Base-by-base conservation (phyloP, 1,140 invertebrate species). In the Zaprionus africanus region DNA sequence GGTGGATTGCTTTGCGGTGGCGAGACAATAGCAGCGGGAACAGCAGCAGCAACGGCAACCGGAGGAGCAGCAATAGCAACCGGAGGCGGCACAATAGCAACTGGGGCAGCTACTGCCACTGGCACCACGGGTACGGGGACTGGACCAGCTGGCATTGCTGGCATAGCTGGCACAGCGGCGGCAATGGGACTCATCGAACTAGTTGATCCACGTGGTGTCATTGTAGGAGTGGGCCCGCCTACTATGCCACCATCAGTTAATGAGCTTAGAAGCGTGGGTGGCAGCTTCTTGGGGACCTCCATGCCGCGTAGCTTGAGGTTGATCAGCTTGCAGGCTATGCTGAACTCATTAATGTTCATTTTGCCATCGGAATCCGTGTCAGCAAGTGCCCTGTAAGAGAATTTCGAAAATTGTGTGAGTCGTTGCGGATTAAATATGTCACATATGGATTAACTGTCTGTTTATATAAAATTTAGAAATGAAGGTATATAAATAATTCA, bases 331-430 rank as follows among this genome's bases (percentile, higher is more conserved):
- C 98, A 99, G 56, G 99, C 99, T 83, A 99, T 99, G 59, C 97
- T 98, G 93, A 99, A 99, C 93, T 99, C 99, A 91, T 97, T 97
- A 56, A 98, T 95, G 93, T 99, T 97, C 96, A 99, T 97, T 94
- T 97, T 98, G 0, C 99, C 99, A 96, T 99, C 99, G 49, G 96
- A 95, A 94, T 99, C 98, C 59, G 98, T 97, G 93, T 99, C 99
- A 17, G 98, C 98, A 51, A 99, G 93, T 53, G 94, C 94, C 97
- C 97, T 98, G 85, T 57, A 94, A 69, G 63, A 74, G 12, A 9
- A 7, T 17, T 67, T 51, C 43, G 26, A 36, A 24, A 67, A 54
- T 46, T n/a, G 34, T 17, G 31, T 65, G 36, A 57, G 17, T 64
- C 36, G 51, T 34, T 19, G 36, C 11, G n/a, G 54, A 46, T 49